These are phyloP conservation scores for Epinephelus lanceolatus DNA, from an alignment of 2,113 vertebrate species.

Conservation along the genomic window DNA sequence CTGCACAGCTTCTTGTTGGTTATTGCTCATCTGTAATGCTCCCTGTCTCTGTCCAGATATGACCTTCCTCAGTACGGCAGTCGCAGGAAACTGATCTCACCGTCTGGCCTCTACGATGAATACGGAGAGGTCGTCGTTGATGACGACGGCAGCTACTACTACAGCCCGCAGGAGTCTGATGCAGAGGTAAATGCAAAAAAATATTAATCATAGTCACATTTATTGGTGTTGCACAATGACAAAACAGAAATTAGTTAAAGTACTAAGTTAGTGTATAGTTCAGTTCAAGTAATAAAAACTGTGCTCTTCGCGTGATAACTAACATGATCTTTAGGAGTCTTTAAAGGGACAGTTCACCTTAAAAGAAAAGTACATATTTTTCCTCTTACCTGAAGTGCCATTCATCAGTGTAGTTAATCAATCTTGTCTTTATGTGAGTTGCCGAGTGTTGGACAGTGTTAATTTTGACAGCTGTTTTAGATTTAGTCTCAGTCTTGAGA, in stretches of 20 bases:
- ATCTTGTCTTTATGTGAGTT: too few relatives aligned
- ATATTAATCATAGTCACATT: background rate
- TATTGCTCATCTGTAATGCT: background rate
- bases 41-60: slow-evolving; percentile 87
- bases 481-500: too few relatives aligned
- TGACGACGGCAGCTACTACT: slow-evolving; percentile 92
- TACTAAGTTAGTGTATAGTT: background rate
- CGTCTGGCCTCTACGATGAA: slow-evolving; percentile 92
- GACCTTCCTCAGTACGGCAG: slow-evolving; percentile 98
- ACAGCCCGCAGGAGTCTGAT: slow-evolving; percentile 91
- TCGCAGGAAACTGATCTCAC: slow-evolving; percentile 93
- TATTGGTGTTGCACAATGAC: background rate
- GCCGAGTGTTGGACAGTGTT: too few relatives aligned
- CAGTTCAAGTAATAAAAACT: background rate
- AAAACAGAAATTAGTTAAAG: background rate
- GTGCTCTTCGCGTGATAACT: background rate
- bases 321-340: background rate
- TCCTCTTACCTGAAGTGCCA: too few relatives aligned
- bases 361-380: too few relatives aligned
- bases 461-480: too few relatives aligned
- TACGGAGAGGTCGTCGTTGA: slow-evolving; percentile 96
- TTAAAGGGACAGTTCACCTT: too few relatives aligned
- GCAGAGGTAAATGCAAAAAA: slow-evolving; percentile 86
- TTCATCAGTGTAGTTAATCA: too few relatives aligned
- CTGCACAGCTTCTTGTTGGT: background rate